phyloP scores from a whole-genome alignment of 1,140 invertebrate species.

The Brachionus sp. region DNA sequence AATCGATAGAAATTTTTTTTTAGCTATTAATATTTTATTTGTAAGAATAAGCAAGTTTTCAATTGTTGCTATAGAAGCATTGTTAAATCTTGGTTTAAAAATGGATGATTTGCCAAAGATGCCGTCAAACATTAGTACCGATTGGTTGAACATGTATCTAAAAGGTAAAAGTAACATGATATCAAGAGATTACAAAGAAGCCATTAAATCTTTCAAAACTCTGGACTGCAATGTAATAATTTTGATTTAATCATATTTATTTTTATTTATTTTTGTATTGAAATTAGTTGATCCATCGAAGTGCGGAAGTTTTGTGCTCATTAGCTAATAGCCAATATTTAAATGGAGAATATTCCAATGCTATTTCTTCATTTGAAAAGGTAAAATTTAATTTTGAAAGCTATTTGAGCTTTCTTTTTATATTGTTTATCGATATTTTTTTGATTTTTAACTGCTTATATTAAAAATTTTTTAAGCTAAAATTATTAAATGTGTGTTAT shows the following conservation, averaged over 20 bases:
- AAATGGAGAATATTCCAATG: slow-evolving; percentile 39
- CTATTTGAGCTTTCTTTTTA: no score
- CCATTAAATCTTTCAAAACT: slow-evolving; percentile 25
- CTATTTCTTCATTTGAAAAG: slow-evolving; percentile 37
- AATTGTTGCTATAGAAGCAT: slow-evolving; percentile 22
- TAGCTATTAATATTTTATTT: not conserved
- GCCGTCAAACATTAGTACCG: slow-evolving; percentile 15
- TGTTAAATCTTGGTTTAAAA: slow-evolving; percentile 27
- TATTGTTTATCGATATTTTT: no score
- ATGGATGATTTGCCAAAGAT: slow-evolving; percentile 23
- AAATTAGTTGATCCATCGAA: not conserved
- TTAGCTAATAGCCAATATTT: slow-evolving; percentile 36
- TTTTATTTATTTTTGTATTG: not conserved
- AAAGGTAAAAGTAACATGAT: slow-evolving; percentile 34
- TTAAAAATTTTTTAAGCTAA: no score
- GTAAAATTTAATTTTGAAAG: not conserved
- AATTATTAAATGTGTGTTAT: no score
- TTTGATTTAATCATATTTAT: not conserved
- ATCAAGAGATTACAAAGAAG: slow-evolving; percentile 31
- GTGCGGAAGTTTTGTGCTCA: slow-evolving; percentile 17
- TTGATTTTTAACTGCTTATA: no score
- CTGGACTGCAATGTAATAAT: slow-evolving; percentile 19
- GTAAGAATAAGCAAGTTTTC: slow-evolving; percentile 28
- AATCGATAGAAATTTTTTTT: not conserved
- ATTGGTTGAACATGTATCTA: slow-evolving; percentile 22